Base-by-base conservation (phyloP, 2,797 vertebrate species). In the Chloroceryle amazona region DNA sequence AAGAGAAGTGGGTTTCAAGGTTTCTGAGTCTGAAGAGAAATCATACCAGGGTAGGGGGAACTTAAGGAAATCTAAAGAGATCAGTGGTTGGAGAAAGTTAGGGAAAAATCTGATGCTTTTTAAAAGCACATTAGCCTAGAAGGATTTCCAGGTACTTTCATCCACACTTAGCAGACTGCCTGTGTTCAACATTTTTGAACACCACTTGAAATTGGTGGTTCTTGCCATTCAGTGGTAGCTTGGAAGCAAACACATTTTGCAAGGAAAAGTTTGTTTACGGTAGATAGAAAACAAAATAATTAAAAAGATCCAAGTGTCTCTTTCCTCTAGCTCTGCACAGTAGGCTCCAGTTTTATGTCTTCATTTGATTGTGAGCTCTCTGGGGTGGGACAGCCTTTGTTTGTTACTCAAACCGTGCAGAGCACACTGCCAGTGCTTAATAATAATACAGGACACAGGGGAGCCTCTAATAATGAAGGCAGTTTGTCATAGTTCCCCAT, bases 381-480 rank as follows among this genome's bases (percentile, higher is more conserved):
- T 79, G 63, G 93, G 89, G 96, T 95, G 82, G 88, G 95, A 90
- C 90, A 95, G 93, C 74, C 66, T 95, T 96, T 97, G 92, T 97
- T 97, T 94, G 94, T 92, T 94, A 83, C 95, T 96, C 91, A 89
- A 62, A 95, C 82, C 3, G 4, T 1, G 4, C 31, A 29, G 85
- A 94, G 86, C 91, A 86, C 62, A 23, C 94, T 95, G 89, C 76
- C 90, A 80, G 90, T 91, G 62, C 93, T 95, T 97, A 96, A 94
- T 97, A 96, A 97, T 96, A 96, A 94, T 91, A 52, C 78, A 86
- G 93, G 87, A 89, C 96, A 86, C 57, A 42, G 79, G 96, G 95
- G 97, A 97, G 76, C 74, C 51, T 95, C 96, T 96, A 97, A 96
- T 97, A 97, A 98, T 97, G 97, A 97, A 95, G 86, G 84, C 60